Base-by-base conservation (phyloP, 2,113 vertebrate species). In the Rynchops niger region DNA sequence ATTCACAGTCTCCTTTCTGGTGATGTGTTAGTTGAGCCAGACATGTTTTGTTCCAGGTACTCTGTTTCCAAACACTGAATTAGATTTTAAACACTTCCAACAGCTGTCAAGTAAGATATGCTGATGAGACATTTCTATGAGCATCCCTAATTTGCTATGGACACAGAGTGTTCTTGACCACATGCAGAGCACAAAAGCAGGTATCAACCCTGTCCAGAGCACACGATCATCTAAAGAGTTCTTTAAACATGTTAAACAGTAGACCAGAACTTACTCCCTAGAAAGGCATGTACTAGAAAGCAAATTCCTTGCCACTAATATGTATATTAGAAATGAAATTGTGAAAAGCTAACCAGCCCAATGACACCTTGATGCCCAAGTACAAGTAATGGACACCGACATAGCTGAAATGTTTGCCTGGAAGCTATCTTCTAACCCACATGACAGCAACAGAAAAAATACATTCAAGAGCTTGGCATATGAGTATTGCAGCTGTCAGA, bases 401-500 rank as follows among this genome's bases (percentile, higher is more conserved):
- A 77, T 9, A 69, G 67, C 82, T 76, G 78, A 95, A 47, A 71
- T 10, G 47, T 43, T 72, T 92, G 86, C 69, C 94, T 93, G 55
- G 87, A 86, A 96, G 89, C 38, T 74, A 77, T 92, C 47, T 63
- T 50, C 73, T 82, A 93, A 88, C 55, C 32, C 82, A 93, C 55
- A 91, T 78, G 58, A 88, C 81, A 82, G 52, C 86, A 80, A 66
- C 16, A 93, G 34, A 38, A 80, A 93, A 92, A 86, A 69, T 38
- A 63, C 61, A 71, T 85, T 86, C 47, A 40, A 53, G 55, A 95
- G 53, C 40, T 95, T 94, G 94, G 93, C 87, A 89, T 93, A 43
- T 9, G 90, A 85, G 67, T 42, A 62, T 92, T 82, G 84, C 83
- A 97, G 74, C 88, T 94, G 93, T 91, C 93, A 95, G 90, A 96